phyloP scores from a whole-genome alignment of 2,113 vertebrate genomes.

The Calyptommatus sinebrachiatus region DNA sequence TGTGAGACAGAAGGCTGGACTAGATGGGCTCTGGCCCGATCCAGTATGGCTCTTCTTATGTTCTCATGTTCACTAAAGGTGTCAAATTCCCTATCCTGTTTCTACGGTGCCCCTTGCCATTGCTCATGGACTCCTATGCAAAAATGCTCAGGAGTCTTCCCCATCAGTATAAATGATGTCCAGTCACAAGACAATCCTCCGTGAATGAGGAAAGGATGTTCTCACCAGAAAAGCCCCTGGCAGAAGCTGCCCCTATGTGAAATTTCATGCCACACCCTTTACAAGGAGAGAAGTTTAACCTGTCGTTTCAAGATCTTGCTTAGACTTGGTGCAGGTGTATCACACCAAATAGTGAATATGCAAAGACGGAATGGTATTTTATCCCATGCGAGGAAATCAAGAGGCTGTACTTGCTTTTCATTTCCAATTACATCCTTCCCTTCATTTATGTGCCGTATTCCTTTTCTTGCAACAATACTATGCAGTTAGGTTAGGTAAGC shows the following conservation, averaged over 20 bases:
- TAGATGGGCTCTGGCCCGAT: too few relatives aligned
- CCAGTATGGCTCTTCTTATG: too few relatives aligned
- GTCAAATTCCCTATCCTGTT: too few relatives aligned
- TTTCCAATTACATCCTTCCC: neutral
- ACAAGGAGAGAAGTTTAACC: neutral
- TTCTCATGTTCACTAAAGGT: too few relatives aligned
- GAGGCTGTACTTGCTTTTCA: too few relatives aligned
- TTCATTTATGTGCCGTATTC: neutral
- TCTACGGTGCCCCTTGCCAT: too few relatives aligned
- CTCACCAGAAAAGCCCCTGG: neutral
- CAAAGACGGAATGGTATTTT: too few relatives aligned
- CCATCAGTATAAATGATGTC: too few relatives aligned
- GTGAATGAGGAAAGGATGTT: neutral
- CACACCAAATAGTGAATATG: neutral
- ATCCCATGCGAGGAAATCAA: too few relatives aligned
- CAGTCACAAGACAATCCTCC: neutral
- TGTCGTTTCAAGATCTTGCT: neutral
- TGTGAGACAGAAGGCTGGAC: too few relatives aligned
- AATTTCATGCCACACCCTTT: neutral
- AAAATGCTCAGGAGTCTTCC: too few relatives aligned
- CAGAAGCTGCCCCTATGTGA: neutral
- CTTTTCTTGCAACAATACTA: neutral
- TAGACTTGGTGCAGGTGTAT: neutral
- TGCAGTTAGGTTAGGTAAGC: neutral
- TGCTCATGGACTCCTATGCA: too few relatives aligned